phyloP scores from a whole-genome alignment of 2,888 invertebrate species.

The Periphyllus acericola region DNA sequence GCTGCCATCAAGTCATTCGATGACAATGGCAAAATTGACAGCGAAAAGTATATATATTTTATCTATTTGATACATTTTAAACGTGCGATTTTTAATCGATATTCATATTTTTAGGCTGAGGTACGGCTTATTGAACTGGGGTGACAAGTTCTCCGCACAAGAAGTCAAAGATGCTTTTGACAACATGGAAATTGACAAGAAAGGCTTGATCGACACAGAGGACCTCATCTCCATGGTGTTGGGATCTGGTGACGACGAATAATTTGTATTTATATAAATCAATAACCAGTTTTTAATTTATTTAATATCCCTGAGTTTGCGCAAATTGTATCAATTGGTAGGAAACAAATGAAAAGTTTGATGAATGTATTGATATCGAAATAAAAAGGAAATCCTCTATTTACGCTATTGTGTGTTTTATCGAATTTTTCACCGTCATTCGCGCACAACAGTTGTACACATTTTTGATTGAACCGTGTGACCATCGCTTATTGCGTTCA shows the following conservation, averaged over 20 bases:
- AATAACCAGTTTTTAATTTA: constrained; percentile 59
- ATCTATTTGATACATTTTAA: not conserved
- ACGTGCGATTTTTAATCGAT: not conserved
- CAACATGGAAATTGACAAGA: constrained; percentile 88
- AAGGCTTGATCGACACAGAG: constrained; percentile 87
- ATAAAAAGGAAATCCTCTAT: constrained; percentile 54
- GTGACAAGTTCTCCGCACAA: constrained; percentile 88
- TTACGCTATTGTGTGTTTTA: not conserved
- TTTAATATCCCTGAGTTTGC: constrained; percentile 41
- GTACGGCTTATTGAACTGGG: constrained; percentile 91
- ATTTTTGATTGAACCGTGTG: no score
- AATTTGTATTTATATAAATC: constrained; percentile 52
- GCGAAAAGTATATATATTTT: constrained; percentile 74
- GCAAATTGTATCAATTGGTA: constrained; percentile 55
- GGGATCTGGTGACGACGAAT: constrained; percentile 83
- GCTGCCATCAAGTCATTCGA: constrained; percentile 94
- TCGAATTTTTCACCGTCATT: not conserved
- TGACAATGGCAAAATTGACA: constrained; percentile 86
- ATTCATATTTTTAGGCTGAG: constrained; percentile 73
- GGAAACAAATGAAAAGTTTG: constrained; percentile 41
- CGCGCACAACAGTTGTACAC: no score
- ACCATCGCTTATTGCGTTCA: no score
- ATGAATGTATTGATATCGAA: constrained; percentile 53
- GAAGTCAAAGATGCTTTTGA: constrained; percentile 93
- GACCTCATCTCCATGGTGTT: constrained; percentile 89